A percentile compares a stretch with the other conserved stretches of the same genome.
These are phyloP conservation scores for Phthorimaea operculella DNA, from an alignment of 1,140 invertebrate species.

Conservation along the genomic window DNA sequence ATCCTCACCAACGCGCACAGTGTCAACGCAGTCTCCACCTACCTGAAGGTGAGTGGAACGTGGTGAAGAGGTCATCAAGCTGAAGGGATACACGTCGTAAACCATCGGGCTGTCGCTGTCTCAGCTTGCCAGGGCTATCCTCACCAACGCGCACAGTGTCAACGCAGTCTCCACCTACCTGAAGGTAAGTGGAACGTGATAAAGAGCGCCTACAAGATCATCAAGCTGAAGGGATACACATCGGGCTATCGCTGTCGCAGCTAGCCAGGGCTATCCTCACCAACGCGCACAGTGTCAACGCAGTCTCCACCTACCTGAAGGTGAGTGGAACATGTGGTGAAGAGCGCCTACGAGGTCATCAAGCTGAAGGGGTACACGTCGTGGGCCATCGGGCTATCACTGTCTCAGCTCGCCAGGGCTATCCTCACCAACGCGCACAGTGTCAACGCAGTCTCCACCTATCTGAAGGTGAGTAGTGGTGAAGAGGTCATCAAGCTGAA, in stretches of 20 bases:
- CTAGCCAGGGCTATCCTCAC: constrained; percentile 79
- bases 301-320: constrained; percentile 83
- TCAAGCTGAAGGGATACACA: constrained; percentile 90
- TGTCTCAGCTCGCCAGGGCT: constrained; percentile 76
- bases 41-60: constrained; percentile 79
- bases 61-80: constrained; percentile 88
- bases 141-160: constrained; percentile 81
- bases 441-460: constrained; percentile 84
- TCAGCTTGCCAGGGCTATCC: constrained; percentile 76
- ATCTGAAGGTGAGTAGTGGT: constrained; percentile 87
- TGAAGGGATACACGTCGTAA: constrained; percentile 93
- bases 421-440: constrained; percentile 82
- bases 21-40: constrained; percentile 84
- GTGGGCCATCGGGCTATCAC: constrained; percentile 89
- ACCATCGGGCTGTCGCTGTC: constrained; percentile 89
- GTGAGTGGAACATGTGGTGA: constrained; percentile 79
- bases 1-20: constrained; percentile 82
- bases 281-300: constrained; percentile 82
- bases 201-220: constrained; percentile 88
- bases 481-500: constrained; percentile 89
- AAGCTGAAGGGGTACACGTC: constrained; percentile 90
- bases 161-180: constrained; percentile 85
- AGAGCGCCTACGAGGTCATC: constrained; percentile 91
- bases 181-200: constrained; percentile 82
- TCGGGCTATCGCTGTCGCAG: constrained; percentile 85